phyloP scores from a whole-genome alignment of 2,888 invertebrate genomes.

The Morpho achilles region DNA sequence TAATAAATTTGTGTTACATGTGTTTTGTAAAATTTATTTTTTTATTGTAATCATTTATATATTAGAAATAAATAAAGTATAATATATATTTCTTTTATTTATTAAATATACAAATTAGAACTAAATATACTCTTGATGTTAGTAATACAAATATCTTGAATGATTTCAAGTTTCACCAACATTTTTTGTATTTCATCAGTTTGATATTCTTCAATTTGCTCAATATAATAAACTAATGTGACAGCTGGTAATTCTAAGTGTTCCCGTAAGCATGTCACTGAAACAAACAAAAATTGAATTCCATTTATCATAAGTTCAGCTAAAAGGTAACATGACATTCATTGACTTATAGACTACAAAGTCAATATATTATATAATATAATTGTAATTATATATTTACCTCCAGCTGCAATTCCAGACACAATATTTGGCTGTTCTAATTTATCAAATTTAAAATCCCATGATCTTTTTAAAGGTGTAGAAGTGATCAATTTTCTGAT shows the following conservation, averaged over 20 bases:
- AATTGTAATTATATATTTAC: conserved; percentile 40
- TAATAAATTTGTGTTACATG: conserved; percentile 46
- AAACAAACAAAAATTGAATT: conserved; percentile 34
- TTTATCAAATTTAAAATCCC: conserved; percentile 41
- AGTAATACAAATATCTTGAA: conserved; percentile 31
- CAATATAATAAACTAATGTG: conserved; percentile 56
- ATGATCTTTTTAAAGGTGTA: conserved; percentile 30
- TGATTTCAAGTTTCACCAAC: conserved; percentile 47
- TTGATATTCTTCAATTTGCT: conserved; percentile 54
- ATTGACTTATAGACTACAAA: background rate
- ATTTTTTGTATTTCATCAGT: conserved; percentile 49
- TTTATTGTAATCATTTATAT: conserved; percentile 25
- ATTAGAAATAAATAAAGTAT: conserved; percentile 21
- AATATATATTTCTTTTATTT: conserved; percentile 19
- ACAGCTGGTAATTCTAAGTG: conserved; percentile 46
- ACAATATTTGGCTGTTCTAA: conserved; percentile 73
- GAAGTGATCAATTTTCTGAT: conserved; percentile 45
- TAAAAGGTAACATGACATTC: too few species aligned
- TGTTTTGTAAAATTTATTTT: conserved; percentile 24
- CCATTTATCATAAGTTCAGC: too few species aligned
- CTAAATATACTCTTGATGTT: conserved; percentile 42
- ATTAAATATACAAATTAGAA: conserved; percentile 63
- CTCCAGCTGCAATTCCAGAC: conserved; percentile 69
- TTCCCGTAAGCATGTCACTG: conserved; percentile 59
- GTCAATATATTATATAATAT: too few species aligned